Evolutionary conservation across 2,888 invertebrate genomes (phyloP).

Genomic region (Hirtodrosophila confusa): DNA sequence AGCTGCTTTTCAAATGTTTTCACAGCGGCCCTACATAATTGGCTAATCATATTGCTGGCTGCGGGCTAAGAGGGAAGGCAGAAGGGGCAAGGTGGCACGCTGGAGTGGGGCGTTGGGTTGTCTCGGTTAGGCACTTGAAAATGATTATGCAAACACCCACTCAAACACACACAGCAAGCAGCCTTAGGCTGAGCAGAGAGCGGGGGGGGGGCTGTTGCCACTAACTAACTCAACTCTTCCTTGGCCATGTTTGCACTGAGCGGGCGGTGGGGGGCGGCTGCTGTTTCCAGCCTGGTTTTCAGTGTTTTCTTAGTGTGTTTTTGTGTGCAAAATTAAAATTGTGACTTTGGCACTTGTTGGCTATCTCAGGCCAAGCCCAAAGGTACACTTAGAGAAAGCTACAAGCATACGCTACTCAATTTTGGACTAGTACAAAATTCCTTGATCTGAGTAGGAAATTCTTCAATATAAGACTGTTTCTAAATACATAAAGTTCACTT

Average conservation of each 20-base stretch:
- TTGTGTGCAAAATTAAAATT: constrained; percentile 67
- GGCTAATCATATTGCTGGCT: constrained; percentile 69
- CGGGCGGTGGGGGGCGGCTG: constrained; percentile 1
- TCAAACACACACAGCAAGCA: constrained; percentile 28
- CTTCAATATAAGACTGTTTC: no score
- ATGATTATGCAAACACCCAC: constrained; percentile 72
- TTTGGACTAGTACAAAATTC: no score
- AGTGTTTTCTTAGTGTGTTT: constrained; percentile 29
- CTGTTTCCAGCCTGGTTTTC: constrained; percentile 20
- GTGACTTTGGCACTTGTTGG: constrained; percentile 77
- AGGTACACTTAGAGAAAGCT: no score
- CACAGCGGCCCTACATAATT: constrained; percentile 59
- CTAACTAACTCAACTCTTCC: constrained; percentile 45
- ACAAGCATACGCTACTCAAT: no score
- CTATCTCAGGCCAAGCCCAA: constrained; percentile 7
- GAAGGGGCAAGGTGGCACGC: background rate
- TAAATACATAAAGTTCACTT: no score
- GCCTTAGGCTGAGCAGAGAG: background rate
- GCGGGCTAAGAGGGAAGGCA: constrained; percentile 1
- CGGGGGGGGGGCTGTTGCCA: constrained; percentile 4
- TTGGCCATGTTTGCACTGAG: constrained; percentile 33
- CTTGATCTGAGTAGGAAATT: no score
- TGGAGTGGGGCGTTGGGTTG: no score
- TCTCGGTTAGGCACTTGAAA: constrained; percentile 43
- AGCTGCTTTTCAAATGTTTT: constrained; percentile 52